phyloP scores from a whole-genome alignment of 2,888 invertebrate species.

The Dinocampus coccinellae region DNA sequence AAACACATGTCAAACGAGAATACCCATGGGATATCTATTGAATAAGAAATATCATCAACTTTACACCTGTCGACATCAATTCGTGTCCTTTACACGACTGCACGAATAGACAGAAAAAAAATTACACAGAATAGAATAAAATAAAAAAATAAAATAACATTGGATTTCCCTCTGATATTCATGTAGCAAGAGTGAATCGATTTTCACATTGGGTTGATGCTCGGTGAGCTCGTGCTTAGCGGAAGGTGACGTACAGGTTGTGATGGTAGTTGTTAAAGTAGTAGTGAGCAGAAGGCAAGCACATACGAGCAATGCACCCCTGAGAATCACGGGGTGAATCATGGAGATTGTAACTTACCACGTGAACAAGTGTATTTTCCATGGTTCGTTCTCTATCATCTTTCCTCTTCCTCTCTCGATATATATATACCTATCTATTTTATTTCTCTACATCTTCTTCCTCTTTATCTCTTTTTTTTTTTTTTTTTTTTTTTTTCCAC shows the following conservation, averaged over 20 bases:
- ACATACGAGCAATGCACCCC: conserved; percentile 3
- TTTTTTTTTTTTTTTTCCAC: background rate
- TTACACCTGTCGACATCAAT: conserved; percentile 14
- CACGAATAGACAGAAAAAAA: background rate
- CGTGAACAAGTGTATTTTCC: conserved; percentile 26
- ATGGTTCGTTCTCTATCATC: no score
- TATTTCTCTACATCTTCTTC: background rate
- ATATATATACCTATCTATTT: background rate
- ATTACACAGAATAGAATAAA: background rate
- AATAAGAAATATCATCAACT: conserved; percentile 16
- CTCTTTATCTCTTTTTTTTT: background rate
- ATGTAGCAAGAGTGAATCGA: conserved; percentile 18
- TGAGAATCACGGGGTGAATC: conserved; percentile 25
- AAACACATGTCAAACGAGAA: background rate
- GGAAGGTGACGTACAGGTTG: background rate
- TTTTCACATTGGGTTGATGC: background rate
- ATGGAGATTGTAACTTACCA: conserved; percentile 22
- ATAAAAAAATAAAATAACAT: background rate
- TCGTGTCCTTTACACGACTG: background rate
- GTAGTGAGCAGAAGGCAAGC: background rate
- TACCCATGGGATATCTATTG: background rate
- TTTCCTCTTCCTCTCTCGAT: background rate
- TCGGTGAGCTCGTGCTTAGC: background rate
- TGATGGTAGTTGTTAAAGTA: background rate
- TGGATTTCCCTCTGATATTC: conserved; percentile 12